Base-by-base conservation (phyloP, 35 echinoderm and acorn worm species). In the Patiria miniata region DNA sequence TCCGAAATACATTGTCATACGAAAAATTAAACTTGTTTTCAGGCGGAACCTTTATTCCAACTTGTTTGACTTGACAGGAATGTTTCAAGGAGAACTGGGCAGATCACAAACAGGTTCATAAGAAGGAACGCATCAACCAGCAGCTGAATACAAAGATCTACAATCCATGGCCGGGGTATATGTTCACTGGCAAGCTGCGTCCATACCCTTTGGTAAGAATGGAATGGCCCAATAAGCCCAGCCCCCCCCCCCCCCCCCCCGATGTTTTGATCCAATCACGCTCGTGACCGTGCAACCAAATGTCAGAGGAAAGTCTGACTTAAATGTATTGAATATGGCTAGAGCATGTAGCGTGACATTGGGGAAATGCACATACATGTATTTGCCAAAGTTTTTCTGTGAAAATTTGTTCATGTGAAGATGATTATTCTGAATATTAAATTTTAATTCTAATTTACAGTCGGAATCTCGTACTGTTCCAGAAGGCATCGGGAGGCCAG, bases 21-120 rank as follows among this genome's bases (percentile, higher is more conserved):
- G n/a, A n/a, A n/a, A n/a, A n/a, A n/a, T n/a, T n/a, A n/a, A n/a
- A n/a, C n/a, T n/a, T n/a, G n/a, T n/a, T 54, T 50, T 8, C 15
- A 28, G 51, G 33, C 19, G 5, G 2, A 26, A 23, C 37, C 0
- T 77, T 42, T n/a, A 77, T 36, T 86, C 29, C 38, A n/a, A n/a
- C n/a, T n/a, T n/a, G n/a, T n/a, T n/a, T 40, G 4, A 68, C 40
- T 76, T 18, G 18, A 37, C 81, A 93, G 86, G 91, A 93, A 79
- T 93, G 91, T 79, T 93, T 93, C 82, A 93, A 93, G 84, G 91
- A 68, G 28, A 93, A 83, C 56, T 93, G 91, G 91, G 51, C 33
- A 19, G 76, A 60, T 52, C 91, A 93, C 50, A 93, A 93, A 54
- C 52, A 89, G 68, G 81, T 93, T 32, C 91, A 93, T 51, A 93